Percentiles rank a stretch among this genome's conserved stretches.
These are phyloP conservation scores for Diarsia dahlii DNA, from an alignment of 2,888 invertebrate genomes.

Conservation along the genomic window DNA sequence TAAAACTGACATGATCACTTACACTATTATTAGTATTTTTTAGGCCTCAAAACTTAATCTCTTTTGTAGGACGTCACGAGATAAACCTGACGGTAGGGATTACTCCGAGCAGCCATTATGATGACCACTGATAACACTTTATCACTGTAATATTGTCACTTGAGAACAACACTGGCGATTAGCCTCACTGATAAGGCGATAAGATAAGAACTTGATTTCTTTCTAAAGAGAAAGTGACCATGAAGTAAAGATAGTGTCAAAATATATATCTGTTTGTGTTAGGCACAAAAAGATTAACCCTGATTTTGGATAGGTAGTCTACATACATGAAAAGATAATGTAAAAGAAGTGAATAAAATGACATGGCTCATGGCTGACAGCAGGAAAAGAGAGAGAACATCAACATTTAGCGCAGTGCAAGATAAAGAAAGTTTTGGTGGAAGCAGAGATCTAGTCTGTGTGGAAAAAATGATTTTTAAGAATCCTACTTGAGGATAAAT, in stretches of 20 bases:
- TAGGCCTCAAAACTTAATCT: no score
- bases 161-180: neutral
- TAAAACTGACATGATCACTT: no score
- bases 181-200: slow-evolving; percentile 21
- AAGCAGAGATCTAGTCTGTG: no score
- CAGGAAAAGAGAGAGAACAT: neutral
- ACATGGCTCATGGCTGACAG: neutral
- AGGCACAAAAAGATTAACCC: no score
- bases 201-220: slow-evolving; percentile 21
- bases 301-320: neutral
- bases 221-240: slow-evolving; percentile 25
- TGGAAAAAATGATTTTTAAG: no score
- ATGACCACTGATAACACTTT: slow-evolving; percentile 25
- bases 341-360: neutral
- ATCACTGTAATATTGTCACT: neutral
- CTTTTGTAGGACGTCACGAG: no score
- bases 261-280: neutral
- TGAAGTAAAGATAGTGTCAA: neutral
- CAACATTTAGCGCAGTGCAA: neutral
- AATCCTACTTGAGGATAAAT: no score
- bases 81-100: slow-evolving; percentile 37
- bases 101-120: slow-evolving; percentile 30
- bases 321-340: neutral
- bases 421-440: neutral
- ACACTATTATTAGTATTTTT: no score